Percentiles rank a stretch among this genome's conserved stretches.
Conservation (phyloP, 1,140 invertebrate species). For the Neuroterus valhalla region DNA sequence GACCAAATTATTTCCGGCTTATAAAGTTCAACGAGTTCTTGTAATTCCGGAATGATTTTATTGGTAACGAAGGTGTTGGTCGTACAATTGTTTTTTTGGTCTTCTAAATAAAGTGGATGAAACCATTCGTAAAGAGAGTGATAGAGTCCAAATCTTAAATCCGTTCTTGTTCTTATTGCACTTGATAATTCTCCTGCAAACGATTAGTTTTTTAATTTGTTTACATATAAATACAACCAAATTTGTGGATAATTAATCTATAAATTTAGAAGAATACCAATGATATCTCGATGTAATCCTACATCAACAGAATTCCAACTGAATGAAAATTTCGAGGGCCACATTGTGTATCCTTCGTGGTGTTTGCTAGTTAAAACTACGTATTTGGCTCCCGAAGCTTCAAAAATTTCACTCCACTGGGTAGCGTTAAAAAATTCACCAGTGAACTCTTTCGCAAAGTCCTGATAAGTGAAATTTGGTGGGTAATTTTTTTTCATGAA, state of each 20-base stretch:
- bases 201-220: background rate
- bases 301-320: constrained; percentile 94
- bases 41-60: constrained; percentile 85
- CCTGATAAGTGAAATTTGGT: constrained; percentile 89
- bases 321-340: constrained; percentile 90
- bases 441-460: constrained; percentile 88
- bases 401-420: constrained; percentile 85
- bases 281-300: constrained; percentile 88
- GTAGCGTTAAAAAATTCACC: constrained; percentile 88
- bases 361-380: constrained; percentile 95
- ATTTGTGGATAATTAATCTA: constrained; percentile 26
- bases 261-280: constrained; percentile 75
- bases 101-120: constrained; percentile 88
- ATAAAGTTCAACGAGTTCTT: constrained; percentile 86
- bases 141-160: constrained; percentile 89
- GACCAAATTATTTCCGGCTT: constrained; percentile 95
- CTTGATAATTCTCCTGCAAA: constrained; percentile 80
- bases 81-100: constrained; percentile 82
- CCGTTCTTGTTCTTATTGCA: constrained; percentile 79
- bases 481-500: constrained; percentile 85
- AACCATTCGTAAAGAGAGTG: constrained; percentile 95
- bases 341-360: constrained; percentile 93
- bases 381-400: constrained; percentile 88
- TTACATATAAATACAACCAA: background rate
- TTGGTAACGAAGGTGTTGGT: constrained; percentile 80